phyloP scores from a whole-genome alignment of 2,113 vertebrate species.

The Pleuronectes platessa region DNA sequence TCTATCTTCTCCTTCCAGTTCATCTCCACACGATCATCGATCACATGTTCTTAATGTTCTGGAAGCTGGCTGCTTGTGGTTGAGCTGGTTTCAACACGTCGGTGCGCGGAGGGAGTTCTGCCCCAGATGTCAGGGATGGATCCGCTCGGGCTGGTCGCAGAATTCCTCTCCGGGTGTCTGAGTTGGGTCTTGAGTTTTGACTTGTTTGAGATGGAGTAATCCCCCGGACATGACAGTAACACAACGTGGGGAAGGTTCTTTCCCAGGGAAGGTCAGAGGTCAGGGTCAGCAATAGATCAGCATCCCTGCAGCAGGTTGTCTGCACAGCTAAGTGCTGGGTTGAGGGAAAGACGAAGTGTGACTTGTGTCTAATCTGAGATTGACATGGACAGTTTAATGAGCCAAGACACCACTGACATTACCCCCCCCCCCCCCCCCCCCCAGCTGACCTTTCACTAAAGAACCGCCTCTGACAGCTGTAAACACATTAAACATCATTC shows the following conservation, averaged over 20 bases:
- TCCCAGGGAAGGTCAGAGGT: slow-evolving; percentile 37
- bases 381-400: slow-evolving; percentile 34
- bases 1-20: background rate
- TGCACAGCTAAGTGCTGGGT: background rate
- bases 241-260: background rate
- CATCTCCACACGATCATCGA: background rate
- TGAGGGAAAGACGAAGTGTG: background rate
- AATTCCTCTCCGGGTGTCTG: background rate
- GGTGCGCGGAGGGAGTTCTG: slow-evolving; percentile 1
- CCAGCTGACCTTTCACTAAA: background rate
- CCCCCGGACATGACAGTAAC: slow-evolving; percentile 15
- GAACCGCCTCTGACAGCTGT: background rate
- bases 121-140: slow-evolving; percentile 33
- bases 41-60: background rate
- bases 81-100: slow-evolving; percentile 60
- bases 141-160: slow-evolving; percentile 10
- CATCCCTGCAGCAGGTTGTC: slow-evolving; percentile 32
- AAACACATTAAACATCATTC: too few relatives aligned
- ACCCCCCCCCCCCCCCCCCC: background rate
- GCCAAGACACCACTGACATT: background rate
- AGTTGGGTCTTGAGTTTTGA: background rate
- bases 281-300: slow-evolving; percentile 53
- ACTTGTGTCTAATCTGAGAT: background rate
- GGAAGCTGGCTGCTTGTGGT: slow-evolving; percentile 13
- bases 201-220: background rate